phyloP scores from a whole-genome alignment of 2,888 invertebrate genomes.

The Taenaris catops region DNA sequence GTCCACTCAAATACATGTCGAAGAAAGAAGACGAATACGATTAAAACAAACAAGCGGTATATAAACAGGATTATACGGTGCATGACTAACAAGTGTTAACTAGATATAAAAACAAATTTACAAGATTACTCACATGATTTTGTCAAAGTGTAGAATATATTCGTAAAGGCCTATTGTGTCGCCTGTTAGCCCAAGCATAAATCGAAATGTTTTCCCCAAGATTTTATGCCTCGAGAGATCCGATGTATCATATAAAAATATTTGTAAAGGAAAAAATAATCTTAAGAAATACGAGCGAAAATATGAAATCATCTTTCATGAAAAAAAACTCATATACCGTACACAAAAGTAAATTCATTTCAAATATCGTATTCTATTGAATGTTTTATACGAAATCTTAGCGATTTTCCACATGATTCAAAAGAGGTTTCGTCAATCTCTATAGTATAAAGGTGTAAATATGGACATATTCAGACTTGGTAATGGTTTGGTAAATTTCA shows the following conservation, averaged over 20 bases:
- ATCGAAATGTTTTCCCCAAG: constrained; percentile 16
- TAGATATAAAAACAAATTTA: background rate
- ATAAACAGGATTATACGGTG: no score
- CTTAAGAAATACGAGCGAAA: background rate
- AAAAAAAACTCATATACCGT: constrained; percentile 2
- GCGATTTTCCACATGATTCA: background rate
- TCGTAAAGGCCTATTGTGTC: constrained; percentile 12
- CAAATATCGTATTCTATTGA: constrained; percentile 6
- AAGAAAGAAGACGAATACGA: no score
- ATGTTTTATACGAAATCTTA: background rate
- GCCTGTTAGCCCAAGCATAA: constrained; percentile 13
- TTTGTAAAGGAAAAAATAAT: constrained; percentile 16
- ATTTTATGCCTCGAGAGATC: constrained; percentile 15
- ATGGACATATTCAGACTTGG: no score
- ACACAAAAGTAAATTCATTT: constrained; percentile 3
- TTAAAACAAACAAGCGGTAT: no score
- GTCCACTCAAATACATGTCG: no score
- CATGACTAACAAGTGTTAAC: background rate
- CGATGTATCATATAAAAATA: constrained; percentile 13
- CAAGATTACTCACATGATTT: constrained; percentile 1
- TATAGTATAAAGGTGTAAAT: no score
- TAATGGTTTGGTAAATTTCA: no score
- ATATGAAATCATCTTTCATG: background rate
- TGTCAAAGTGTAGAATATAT: constrained; percentile 10
- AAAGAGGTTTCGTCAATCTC: no score